phyloP scores from a whole-genome alignment of 2,888 invertebrate genomes.

The Alsophila aescularia region DNA sequence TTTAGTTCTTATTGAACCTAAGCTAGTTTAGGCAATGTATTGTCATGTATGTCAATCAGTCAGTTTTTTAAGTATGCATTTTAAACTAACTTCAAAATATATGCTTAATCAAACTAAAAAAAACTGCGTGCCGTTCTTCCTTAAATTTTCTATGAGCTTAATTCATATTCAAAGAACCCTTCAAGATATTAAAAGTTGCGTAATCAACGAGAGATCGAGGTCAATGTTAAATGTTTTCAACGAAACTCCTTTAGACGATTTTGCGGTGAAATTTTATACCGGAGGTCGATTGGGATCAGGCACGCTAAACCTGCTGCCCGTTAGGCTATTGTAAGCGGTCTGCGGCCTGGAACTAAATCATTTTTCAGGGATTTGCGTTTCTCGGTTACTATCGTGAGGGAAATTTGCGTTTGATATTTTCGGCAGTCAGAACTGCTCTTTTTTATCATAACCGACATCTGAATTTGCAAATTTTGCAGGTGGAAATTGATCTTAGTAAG shows the following conservation, averaged over 20 bases:
- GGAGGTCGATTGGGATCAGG: slow-evolving; percentile 20
- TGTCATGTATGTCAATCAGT: no score
- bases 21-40: no score
- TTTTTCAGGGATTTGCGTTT: slow-evolving; percentile 19
- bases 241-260: slow-evolving; percentile 27
- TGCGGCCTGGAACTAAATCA: slow-evolving; percentile 7
- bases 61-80: no score
- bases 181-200: slow-evolving; percentile 9
- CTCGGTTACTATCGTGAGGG: background rate
- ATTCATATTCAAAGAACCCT: background rate
- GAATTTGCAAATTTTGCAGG: no score
- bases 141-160: no score
- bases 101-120: no score
- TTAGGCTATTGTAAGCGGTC: slow-evolving; percentile 8
- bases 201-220: slow-evolving; percentile 27
- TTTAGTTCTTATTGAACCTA: no score
- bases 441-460: background rate
- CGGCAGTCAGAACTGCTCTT: background rate
- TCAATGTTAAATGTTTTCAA: slow-evolving; percentile 43
- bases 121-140: no score
- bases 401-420: background rate
- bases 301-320: slow-evolving; percentile 13
- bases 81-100: no score
- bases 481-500: no score
- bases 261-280: slow-evolving; percentile 22